Evolutionary conservation across 2,113 vertebrate species (phyloP).

Genomic region (Pachypanchax playfairii): DNA sequence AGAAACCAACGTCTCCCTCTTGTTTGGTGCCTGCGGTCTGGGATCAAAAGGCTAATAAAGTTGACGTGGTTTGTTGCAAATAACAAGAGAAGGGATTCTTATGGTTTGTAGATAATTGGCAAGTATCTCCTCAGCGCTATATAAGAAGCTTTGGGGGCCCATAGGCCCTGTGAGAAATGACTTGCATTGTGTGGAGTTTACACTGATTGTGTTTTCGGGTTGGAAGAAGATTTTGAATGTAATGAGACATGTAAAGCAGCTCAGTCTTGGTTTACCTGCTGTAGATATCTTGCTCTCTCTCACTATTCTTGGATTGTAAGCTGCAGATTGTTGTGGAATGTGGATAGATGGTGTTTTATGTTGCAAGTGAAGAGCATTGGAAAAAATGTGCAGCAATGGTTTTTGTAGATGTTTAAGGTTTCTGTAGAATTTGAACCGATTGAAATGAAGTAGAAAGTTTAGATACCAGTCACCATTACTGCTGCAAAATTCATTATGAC

Average conservation of each 20-base stretch:
- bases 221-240: conserved; percentile 9
- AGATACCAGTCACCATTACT: too few relatives aligned
- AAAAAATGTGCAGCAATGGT: conserved; percentile 46
- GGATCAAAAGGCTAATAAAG: background rate
- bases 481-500: too few relatives aligned
- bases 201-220: background rate
- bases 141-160: background rate
- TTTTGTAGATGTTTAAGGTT: too few relatives aligned
- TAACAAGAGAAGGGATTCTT: background rate
- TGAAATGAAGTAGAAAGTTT: too few relatives aligned
- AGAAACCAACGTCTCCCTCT: background rate
- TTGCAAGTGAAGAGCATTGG: conserved; percentile 45
- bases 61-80: background rate
- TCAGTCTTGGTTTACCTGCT: conserved; percentile 15
- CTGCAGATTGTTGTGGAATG: conserved; percentile 67
- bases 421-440: too few relatives aligned
- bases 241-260: conserved; percentile 24
- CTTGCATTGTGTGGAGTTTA: conserved; percentile 1
- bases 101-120: background rate
- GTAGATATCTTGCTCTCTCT: conserved; percentile 13
- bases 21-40: background rate
- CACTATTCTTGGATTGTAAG: conserved; percentile 21
- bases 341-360: conserved; percentile 55
- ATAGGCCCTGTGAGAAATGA: background rate
- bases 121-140: background rate